Base-by-base conservation (phyloP, 2,797 vertebrate genomes). In the Danio choprae region DNA sequence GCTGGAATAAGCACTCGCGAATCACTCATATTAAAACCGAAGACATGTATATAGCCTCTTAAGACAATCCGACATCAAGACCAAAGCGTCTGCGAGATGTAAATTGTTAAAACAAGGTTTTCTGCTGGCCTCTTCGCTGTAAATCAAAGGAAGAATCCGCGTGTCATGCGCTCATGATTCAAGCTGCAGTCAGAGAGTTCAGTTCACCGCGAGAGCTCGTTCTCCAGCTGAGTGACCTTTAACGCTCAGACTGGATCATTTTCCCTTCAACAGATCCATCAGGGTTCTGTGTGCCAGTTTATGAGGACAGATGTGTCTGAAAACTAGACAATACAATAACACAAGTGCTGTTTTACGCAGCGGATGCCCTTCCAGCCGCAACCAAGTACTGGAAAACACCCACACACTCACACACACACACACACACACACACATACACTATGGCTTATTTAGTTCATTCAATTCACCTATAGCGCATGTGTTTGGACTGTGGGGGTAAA, bases 141-240 rank as follows among this genome's bases (percentile, higher is more conserved):
- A 70, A 70, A 70, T 60, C n/a, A 70, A 51, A 70, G 40, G 43
- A 70, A 69, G 60, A 36, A 12, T 48, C 13, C 16, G n/a, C 48
- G n/a, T 70, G 44, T 62, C 6, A 22, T 62, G 41, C 59, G 74
- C 68, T 65, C 59, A 67, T 72, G 60, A 63, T 53, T 70, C 70
- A 72, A 63, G 59, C 56, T 63, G 68, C 22, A 62, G 44, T 73
- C 63, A 74, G 58, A 77, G 44, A 79, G 63, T 77, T 67, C 64
- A 71, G 77, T 46, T 60, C 70, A 15, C 29, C 43, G 51, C 69
- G 51, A 81, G 70, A 71, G 46, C 71, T 69, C 16, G 53, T 74
- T 80, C 79, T 76, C 64, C 38, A 65, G 71, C 63, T 78, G 67
- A 60, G 68, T 84, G 84, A 87, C 85, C 87, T 87, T 87, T 85